These are phyloP conservation scores for Catharus fuscescens DNA, from an alignment of 2,113 vertebrate species.

Conservation along the genomic window DNA sequence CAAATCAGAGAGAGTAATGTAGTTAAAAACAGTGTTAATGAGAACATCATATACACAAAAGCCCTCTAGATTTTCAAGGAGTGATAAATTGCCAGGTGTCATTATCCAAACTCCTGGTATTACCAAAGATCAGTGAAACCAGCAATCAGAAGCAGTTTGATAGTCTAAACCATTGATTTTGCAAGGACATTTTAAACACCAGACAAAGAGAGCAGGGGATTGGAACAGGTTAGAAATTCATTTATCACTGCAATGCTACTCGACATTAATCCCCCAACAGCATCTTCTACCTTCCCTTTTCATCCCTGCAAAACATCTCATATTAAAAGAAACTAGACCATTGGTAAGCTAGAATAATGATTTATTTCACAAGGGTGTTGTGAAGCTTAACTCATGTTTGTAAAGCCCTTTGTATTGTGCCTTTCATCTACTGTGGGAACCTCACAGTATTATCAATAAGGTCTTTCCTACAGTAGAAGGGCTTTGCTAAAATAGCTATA, in stretches of 20 bases:
- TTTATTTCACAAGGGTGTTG: conserved; percentile 44
- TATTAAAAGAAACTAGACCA: conserved; percentile 7
- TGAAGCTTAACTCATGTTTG: conserved; percentile 47
- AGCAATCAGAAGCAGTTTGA: background rate
- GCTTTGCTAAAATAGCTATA: conserved; percentile 50
- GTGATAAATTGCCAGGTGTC: background rate
- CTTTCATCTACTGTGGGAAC: conserved; percentile 55
- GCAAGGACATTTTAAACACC: background rate
- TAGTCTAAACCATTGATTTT: background rate
- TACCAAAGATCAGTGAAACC: background rate
- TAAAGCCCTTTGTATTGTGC: conserved; percentile 41
- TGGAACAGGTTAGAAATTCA: background rate
- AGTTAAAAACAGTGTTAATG: background rate
- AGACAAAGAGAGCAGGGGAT: background rate
- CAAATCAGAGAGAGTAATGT: background rate
- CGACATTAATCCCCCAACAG: background rate
- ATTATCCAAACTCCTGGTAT: background rate
- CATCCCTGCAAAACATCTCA: background rate
- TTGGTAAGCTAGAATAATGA: background rate
- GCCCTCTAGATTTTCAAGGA: background rate
- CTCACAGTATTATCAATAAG: conserved; percentile 29
- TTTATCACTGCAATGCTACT: background rate
- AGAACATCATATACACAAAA: background rate
- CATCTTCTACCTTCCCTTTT: background rate
- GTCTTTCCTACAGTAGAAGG: conserved; percentile 34